These are phyloP conservation scores for Xestia rhomboidea DNA, from an alignment of 2,888 invertebrate species.

Conservation along the genomic window DNA sequence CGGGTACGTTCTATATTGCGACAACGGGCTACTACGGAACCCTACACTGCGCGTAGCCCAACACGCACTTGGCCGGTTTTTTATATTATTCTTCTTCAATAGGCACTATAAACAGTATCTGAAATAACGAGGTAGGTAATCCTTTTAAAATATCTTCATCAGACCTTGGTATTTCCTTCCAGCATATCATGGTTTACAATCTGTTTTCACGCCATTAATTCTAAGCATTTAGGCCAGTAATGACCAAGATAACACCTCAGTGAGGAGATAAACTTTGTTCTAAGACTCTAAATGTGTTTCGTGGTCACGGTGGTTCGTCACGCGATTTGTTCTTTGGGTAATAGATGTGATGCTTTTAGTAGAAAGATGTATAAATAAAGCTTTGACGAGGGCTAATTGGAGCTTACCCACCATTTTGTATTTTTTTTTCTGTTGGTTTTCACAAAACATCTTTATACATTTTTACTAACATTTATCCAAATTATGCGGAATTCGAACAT, in stretches of 20 bases:
- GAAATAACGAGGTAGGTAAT: neutral
- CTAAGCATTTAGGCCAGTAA: conserved; percentile 59
- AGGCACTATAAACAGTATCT: too few relatives aligned
- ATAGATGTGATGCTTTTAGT: neutral
- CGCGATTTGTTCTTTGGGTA: conserved; percentile 19
- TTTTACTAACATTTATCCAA: too few relatives aligned
- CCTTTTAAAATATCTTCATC: conserved; percentile 14
- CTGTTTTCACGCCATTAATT: conserved; percentile 63
- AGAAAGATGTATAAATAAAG: neutral
- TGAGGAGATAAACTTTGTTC: conserved; percentile 53
- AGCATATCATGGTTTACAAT: conserved; percentile 55
- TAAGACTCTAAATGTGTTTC: conserved; percentile 35
- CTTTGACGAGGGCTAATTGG: neutral
- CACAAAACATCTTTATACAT: too few relatives aligned
- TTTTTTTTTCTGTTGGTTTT: too few relatives aligned
- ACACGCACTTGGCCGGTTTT: too few relatives aligned
- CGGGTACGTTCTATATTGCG: too few relatives aligned
- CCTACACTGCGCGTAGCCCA: too few relatives aligned
- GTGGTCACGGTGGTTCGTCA: conserved; percentile 27
- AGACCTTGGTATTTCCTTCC: conserved; percentile 23
- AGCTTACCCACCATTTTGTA: too few relatives aligned
- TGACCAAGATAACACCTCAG: conserved; percentile 55
- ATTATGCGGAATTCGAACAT: too few relatives aligned
- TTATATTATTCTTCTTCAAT: too few relatives aligned
- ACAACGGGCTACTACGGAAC: too few relatives aligned